phyloP scores from a whole-genome alignment of 2,888 invertebrate species.

The Exocentrus adspersus region DNA sequence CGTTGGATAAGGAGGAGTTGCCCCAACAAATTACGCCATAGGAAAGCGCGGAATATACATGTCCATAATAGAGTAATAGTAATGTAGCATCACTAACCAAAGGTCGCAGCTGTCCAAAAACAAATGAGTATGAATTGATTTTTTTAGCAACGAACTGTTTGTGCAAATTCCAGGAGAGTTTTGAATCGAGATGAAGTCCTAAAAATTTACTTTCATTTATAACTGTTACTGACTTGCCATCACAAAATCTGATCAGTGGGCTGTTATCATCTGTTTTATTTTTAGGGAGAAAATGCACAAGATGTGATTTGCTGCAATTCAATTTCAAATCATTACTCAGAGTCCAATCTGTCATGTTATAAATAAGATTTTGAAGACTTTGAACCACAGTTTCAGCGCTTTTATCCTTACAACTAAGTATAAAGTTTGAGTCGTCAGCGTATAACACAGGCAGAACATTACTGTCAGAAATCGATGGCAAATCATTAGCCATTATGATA shows the following conservation, averaged over 20 bases:
- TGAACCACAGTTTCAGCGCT: background rate
- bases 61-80: background rate
- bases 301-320: too few species aligned
- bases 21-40: too few species aligned
- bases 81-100: background rate
- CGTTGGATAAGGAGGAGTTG: background rate
- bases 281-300: too few species aligned
- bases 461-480: background rate
- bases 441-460: background rate
- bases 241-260: background rate
- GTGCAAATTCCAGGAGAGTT: too few species aligned
- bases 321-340: too few species aligned
- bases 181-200: background rate
- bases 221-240: too few species aligned
- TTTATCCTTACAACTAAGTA: background rate
- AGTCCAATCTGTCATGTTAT: too few species aligned
- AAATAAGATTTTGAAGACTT: background rate
- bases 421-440: background rate
- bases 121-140: too few species aligned
- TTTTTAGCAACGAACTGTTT: too few species aligned
- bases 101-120: too few species aligned
- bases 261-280: too few species aligned
- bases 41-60: background rate
- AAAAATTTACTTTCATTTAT: background rate
- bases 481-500: background rate